Base-by-base conservation (phyloP, 2,888 invertebrate genomes). In the Thera obeliscata region DNA sequence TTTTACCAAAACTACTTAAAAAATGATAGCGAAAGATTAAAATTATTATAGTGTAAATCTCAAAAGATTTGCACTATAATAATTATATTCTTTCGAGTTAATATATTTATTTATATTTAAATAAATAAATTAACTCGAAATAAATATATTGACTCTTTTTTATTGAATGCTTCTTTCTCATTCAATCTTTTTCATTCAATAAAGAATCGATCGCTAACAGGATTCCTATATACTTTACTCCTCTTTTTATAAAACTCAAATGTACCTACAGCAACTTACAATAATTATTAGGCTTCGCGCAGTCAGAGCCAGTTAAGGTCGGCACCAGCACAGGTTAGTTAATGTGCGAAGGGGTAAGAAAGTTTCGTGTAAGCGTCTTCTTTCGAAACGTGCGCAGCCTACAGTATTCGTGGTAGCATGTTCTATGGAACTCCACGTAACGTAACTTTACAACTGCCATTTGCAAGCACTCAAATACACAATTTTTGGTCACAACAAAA, bases 331-430 rank as follows among this genome's bases (percentile, higher is more conserved):
- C 78, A 76, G 81, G 86, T 87, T 84, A 82, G 91, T 89, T 92
- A 93, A 93, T 91, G 92, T 88, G 91, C 88, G 89, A 90, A 91
- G 89, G 88, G 90, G 87, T 88, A 89, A 81, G 87, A 87, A 91
- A 91, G 87, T 91, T 91, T 90, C 91, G 91, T 91, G 92, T 92
- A 90, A 91, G 91, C 92, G 90, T 88, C 90, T 91, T 90, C 91
- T 88, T 86, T 86, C 81, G 81, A 76, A 72, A 92, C 93, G 93
- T 93, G 93, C 90, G 80, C 85, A 64, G 93, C 87, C 82, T 93
- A 83, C 85, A 76, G 76, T 81, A 83, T 68, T 55, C 61, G 36
- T 4, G 49, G 49, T 49, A 55, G 48, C 61, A 58, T 49, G 57
- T 43, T 56, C 11, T 50, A 52, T 46, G 61, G 49, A 61, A 52